These are phyloP conservation scores for Emydocephalus ijimae DNA, from an alignment of 2,113 vertebrate genomes.

Conservation along the genomic window DNA sequence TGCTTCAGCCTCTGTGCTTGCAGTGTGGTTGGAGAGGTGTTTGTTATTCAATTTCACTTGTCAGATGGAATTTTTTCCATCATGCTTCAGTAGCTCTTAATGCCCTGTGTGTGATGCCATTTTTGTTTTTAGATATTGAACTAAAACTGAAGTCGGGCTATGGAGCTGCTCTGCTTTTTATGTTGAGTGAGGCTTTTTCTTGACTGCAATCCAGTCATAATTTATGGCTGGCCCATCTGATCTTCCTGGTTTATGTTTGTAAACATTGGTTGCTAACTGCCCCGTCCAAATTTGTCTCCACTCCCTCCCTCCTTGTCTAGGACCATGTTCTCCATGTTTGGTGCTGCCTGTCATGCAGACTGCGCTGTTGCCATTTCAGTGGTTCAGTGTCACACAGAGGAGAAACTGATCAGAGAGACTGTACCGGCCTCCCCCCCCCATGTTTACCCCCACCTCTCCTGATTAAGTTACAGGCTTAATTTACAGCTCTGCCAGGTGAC, in stretches of 20 bases:
- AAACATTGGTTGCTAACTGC: constrained; percentile 79
- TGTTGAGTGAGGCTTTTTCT: constrained; percentile 46
- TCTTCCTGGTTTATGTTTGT: constrained; percentile 74
- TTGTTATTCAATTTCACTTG: constrained; percentile 24
- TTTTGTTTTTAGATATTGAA: constrained; percentile 3
- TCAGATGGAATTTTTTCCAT: constrained; percentile 39
- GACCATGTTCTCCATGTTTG: constrained; percentile 81
- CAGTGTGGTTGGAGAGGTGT: background rate
- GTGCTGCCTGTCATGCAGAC: constrained; percentile 63
- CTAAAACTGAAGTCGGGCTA: background rate
- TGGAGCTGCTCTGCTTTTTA: constrained; percentile 35
- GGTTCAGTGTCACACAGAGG: constrained; percentile 53
- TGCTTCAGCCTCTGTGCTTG: background rate
- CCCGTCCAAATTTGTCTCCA: constrained; percentile 56
- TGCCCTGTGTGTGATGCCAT: constrained; percentile 15
- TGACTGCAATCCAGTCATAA: constrained; percentile 39
- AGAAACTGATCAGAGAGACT: constrained; percentile 35
- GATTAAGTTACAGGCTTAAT: constrained; percentile 61
- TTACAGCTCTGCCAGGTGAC: constrained; percentile 30
- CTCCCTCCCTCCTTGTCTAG: constrained; percentile 34
- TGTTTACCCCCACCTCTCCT: background rate
- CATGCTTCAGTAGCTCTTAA: background rate
- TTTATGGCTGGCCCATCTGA: constrained; percentile 66
- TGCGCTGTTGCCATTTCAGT: constrained; percentile 45
- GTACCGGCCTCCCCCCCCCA: background rate